Base-by-base conservation (phyloP, 2,113 vertebrate species). In the Notarius quadriscutis region DNA sequence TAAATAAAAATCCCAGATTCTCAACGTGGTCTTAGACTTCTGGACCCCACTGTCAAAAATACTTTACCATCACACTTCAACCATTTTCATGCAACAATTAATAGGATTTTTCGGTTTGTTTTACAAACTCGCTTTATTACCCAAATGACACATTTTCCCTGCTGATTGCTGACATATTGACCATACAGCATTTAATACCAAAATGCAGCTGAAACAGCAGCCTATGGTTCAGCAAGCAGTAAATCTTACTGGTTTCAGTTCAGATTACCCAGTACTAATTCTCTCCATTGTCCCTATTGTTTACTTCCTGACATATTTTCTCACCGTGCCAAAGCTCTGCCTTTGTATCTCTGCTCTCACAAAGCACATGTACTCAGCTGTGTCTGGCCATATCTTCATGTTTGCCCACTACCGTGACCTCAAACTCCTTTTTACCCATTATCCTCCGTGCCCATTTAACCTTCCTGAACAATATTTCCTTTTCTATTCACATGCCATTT, bases 361-460 rank as follows among this genome's bases (percentile, higher is more conserved):
- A 60, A 60, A 81, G 65, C 75, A 18, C 51, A 48, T 27, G 22
- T 57, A 25, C 85, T 57, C 51, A 57, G 63, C 57, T 41, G 9
- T 83, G 79, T 48, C 65, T 75, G 80, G n/a, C n/a, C 57, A 82
- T n/a, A 80, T 22, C 12, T 22, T 63, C 57, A 72, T 48, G 17
- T 18, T 80, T 55, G 34, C 25, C 41, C 74, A 58, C 18, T 20
- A 51, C 50, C 74, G 71, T 30, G 74, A 67, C 86, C 63, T 84
- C 60, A 81, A 69, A 78, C 62, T 81, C 77, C 71, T 79, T 62
- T 86, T 86, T 77, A 81, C 84, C 79, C 25, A 60, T 17, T 87
- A 83, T 89, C 83, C 74, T 77, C 55, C 17, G 41, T 65, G 25
- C 82, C 75, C 88, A 85, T 34, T 89, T 86, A 90, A 84, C 81